Percentiles rank a stretch among this genome's conserved stretches.
These are phyloP conservation scores for Euleptes europaea DNA, from an alignment of 2,113 vertebrate genomes.

Conservation along the genomic window DNA sequence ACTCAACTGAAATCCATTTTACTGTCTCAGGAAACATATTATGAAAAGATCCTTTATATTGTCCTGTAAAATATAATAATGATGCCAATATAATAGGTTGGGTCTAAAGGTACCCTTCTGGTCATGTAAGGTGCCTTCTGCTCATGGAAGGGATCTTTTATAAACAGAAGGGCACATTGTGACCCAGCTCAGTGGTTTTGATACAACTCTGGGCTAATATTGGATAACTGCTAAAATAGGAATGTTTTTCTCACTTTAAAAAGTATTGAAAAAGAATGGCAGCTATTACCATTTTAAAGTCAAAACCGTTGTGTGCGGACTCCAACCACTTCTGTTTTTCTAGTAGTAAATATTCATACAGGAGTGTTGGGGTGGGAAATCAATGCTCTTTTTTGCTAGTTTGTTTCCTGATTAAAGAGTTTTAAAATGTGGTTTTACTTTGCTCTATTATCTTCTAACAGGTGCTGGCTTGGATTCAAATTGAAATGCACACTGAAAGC, in stretches of 20 bases:
- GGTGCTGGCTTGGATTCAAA: slow-evolving; percentile 67
- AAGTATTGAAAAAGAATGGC: not conserved
- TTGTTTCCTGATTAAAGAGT: slow-evolving; percentile 66
- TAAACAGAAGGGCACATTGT: too few relatives aligned
- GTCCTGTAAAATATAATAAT: not conserved
- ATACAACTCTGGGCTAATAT: not conserved
- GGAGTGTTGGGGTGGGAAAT: slow-evolving; percentile 26
- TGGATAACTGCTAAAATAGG: not conserved
- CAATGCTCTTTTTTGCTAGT: slow-evolving; percentile 1
- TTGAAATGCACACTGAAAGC: slow-evolving; percentile 58
- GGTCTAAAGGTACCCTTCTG: too few relatives aligned
- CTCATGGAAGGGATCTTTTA: too few relatives aligned
- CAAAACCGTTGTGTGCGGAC: not conserved
- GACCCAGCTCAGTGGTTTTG: not conserved
- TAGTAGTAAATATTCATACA: slow-evolving; percentile 38
- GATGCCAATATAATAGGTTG: not conserved
- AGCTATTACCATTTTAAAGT: not conserved
- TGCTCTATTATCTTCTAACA: slow-evolving; percentile 74
- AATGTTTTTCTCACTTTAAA: not conserved
- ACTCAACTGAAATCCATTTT: not conserved
- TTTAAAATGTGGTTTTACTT: slow-evolving; percentile 67
- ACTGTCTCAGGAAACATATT: not conserved
- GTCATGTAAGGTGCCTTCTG: too few relatives aligned
- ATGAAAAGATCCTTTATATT: not conserved
- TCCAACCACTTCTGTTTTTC: not conserved